These are phyloP conservation scores for Calycopis cecrops DNA, from an alignment of 1,140 invertebrate species.

Conservation along the genomic window DNA sequence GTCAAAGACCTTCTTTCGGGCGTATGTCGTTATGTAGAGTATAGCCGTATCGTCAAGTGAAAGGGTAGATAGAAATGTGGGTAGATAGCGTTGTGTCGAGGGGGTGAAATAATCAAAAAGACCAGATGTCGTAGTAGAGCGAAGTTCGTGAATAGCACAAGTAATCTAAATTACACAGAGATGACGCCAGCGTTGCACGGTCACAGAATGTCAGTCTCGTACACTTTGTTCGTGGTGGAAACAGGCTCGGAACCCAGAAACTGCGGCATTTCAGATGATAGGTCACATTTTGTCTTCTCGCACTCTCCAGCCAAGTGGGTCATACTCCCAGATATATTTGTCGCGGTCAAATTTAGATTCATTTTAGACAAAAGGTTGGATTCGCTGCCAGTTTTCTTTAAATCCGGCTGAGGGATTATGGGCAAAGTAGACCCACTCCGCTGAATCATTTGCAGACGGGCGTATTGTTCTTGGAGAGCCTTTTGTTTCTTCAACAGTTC, in stretches of 20 bases:
- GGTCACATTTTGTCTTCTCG: constrained; percentile 30
- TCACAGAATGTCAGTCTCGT: constrained; percentile 93
- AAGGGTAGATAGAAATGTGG: not conserved
- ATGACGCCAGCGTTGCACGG: constrained; percentile 40
- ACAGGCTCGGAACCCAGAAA: constrained; percentile 29
- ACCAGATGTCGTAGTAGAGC: not conserved
- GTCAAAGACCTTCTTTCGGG: not conserved
- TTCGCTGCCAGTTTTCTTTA: constrained; percentile 93
- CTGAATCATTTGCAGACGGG: constrained; percentile 88
- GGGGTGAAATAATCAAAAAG: not conserved
- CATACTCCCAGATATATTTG: constrained; percentile 57
- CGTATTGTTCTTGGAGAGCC: constrained; percentile 91
- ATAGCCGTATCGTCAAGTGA: not conserved
- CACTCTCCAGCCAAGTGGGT: constrained; percentile 53
- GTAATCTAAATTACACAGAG: constrained; percentile 38
- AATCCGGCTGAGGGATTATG: constrained; percentile 77
- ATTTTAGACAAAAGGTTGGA: constrained; percentile 91
- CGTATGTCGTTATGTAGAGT: constrained; percentile 1
- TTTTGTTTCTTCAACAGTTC: constrained; percentile 90
- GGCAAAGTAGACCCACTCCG: constrained; percentile 81
- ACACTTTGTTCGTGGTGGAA: constrained; percentile 80
- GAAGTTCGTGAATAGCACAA: not conserved
- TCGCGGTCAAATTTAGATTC: constrained; percentile 79
- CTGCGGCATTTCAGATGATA: constrained; percentile 25
- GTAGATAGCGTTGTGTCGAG: not conserved